These are phyloP conservation scores for Euspilapteryx auroguttella DNA, from an alignment of 2,888 invertebrate genomes.

Conservation along the genomic window DNA sequence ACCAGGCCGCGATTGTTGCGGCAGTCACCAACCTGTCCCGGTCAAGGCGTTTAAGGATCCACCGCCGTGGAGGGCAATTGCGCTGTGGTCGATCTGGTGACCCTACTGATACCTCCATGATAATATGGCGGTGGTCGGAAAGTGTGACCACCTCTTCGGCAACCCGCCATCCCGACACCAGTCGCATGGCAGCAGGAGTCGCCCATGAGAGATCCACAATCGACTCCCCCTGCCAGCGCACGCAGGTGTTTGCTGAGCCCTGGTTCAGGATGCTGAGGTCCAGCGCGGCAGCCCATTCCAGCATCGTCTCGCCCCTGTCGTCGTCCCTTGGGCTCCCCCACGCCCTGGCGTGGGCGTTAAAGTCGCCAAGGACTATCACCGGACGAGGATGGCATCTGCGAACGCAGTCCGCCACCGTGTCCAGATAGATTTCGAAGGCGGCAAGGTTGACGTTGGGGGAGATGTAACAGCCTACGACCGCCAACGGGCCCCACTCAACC, in stretches of 20 bases:
- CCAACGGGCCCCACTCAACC: too few relatives aligned
- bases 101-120: background rate
- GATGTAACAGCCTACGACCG: too few relatives aligned
- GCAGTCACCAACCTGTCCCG: background rate
- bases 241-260: constrained; percentile 9
- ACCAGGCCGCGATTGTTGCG: too few relatives aligned
- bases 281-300: background rate
- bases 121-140: constrained; percentile 7
- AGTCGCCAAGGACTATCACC: too few relatives aligned
- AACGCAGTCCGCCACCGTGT: too few relatives aligned
- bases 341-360: too few relatives aligned
- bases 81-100: background rate
- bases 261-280: background rate
- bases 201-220: too few relatives aligned
- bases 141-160: constrained; percentile 7
- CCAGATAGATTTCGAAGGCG: too few relatives aligned
- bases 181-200: constrained; percentile 1
- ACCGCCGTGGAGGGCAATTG: background rate
- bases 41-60: background rate
- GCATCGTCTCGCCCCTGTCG: background rate
- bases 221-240: constrained; percentile 11
- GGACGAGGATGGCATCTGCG: too few relatives aligned
- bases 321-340: too few relatives aligned
- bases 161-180: constrained; percentile 5
- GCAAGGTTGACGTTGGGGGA: too few relatives aligned